phyloP scores from a whole-genome alignment of 2,797 vertebrate species.

The Phrynocephalus guinanensis region DNA sequence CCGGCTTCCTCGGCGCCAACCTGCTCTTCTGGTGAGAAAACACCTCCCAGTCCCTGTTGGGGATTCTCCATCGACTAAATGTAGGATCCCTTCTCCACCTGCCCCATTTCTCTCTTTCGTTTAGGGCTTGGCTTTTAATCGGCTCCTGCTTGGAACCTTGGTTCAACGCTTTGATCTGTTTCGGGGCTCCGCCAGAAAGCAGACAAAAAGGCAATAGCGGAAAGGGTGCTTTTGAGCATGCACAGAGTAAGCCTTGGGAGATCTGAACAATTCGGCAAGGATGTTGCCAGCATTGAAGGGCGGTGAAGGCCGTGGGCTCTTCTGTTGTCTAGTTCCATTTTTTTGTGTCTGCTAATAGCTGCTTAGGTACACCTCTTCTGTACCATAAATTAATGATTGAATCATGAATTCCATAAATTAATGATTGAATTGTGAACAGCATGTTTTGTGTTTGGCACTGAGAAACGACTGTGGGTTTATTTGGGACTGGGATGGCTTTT shows the following conservation, averaged over 20 bases:
- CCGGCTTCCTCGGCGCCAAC: constrained; percentile 85
- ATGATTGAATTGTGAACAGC: not conserved
- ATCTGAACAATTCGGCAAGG: too few species aligned
- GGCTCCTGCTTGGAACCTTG: too few species aligned
- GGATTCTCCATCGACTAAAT: not conserved
- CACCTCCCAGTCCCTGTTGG: not conserved
- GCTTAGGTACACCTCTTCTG: not conserved
- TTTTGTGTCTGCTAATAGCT: not conserved
- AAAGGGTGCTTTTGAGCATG: not conserved
- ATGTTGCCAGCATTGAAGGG: not conserved
- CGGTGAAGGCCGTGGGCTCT: too few species aligned
- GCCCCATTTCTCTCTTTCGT: rapidly evolving
- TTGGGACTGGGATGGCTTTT: not conserved
- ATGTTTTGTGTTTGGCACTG: not conserved
- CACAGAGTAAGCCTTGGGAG: not conserved
- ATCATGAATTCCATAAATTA: constrained; percentile 6
- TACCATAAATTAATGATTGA: constrained; percentile 8
- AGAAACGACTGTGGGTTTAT: not conserved
- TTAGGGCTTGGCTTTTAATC: too few species aligned
- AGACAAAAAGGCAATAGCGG: too few species aligned
- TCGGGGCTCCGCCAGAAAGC: not conserved
- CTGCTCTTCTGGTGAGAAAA: constrained; percentile 86
- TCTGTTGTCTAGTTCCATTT: not conserved
- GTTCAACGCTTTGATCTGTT: too few species aligned
- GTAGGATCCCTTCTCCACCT: not conserved